Evolutionary conservation across 2,888 invertebrate species (phyloP).

Genomic region (Drosophila neonasuta): DNA sequence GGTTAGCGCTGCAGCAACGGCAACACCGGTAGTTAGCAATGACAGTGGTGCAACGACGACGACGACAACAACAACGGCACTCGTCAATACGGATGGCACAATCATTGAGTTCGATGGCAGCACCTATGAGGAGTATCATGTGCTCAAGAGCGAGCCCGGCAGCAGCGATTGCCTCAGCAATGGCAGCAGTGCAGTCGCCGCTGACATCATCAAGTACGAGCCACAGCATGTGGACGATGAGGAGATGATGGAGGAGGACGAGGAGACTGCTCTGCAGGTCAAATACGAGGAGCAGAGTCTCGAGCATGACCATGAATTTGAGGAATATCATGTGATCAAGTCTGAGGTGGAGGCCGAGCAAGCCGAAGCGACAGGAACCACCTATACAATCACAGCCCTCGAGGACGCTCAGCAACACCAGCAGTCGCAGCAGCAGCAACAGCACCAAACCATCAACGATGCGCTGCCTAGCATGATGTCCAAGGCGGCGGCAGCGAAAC

Average conservation of each 20-base stretch:
- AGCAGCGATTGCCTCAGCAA: slow-evolving; percentile 71
- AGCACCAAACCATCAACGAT: slow-evolving; percentile 47
- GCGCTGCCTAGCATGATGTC: slow-evolving; percentile 51
- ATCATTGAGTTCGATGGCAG: slow-evolving; percentile 75
- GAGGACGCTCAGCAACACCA: slow-evolving; percentile 42
- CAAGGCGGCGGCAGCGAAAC: slow-evolving; percentile 71
- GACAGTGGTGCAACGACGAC: slow-evolving; percentile 33
- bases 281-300: slow-evolving; percentile 71
- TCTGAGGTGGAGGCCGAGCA: slow-evolving; percentile 64
- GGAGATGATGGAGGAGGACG: slow-evolving; percentile 64
- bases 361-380: slow-evolving; percentile 53
- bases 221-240: slow-evolving; percentile 67
- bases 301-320: slow-evolving; percentile 63
- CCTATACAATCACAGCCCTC: slow-evolving; percentile 64
- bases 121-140: slow-evolving; percentile 77
- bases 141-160: slow-evolving; percentile 68
- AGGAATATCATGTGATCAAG: slow-evolving; percentile 68
- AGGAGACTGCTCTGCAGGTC: slow-evolving; percentile 62
- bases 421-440: slow-evolving; percentile 32
- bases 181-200: slow-evolving; percentile 65
- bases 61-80: slow-evolving; percentile 64
- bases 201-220: slow-evolving; percentile 66
- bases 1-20: slow-evolving; percentile 50
- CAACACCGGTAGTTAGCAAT: slow-evolving; percentile 26
- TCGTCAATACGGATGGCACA: slow-evolving; percentile 68